Conservation (phyloP, 1,140 invertebrate species). For the Lanistes nyassanus region DNA sequence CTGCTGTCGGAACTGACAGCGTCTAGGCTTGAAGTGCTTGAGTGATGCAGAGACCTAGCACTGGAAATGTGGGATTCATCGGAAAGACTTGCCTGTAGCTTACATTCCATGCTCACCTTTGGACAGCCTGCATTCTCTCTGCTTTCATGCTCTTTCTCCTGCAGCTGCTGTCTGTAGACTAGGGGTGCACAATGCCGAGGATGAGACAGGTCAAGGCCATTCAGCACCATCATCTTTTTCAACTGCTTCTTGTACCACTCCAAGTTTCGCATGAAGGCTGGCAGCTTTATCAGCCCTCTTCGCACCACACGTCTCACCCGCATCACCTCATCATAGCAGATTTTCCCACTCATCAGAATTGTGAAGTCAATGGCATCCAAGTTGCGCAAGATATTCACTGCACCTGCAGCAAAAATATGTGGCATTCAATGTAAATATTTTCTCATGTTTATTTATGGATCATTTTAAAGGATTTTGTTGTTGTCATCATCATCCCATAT, state of each 20-base stretch:
- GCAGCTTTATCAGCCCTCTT: slow-evolving; percentile 54
- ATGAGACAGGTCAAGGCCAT: slow-evolving; percentile 52
- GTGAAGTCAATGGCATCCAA: slow-evolving; percentile 64
- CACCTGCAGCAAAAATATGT: slow-evolving; percentile 48
- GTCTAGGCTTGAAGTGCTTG: not conserved
- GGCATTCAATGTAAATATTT: not conserved
- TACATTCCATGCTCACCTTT: slow-evolving; percentile 44
- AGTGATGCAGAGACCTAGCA: not conserved
- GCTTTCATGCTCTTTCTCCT: slow-evolving; percentile 34
- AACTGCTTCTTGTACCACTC: slow-evolving; percentile 56
- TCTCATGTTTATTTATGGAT: too few relatives aligned
- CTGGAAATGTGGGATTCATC: not conserved
- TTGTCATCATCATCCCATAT: too few relatives aligned
- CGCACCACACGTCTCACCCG: slow-evolving; percentile 59
- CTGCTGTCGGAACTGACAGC: not conserved
- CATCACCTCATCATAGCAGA: slow-evolving; percentile 61
- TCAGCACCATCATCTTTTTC: slow-evolving; percentile 55
- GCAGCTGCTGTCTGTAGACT: slow-evolving; percentile 45
- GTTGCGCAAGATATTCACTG: slow-evolving; percentile 63
- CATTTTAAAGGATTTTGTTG: too few relatives aligned
- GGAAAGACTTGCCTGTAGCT: not conserved
- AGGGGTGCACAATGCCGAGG: slow-evolving; percentile 38
- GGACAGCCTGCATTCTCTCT: slow-evolving; percentile 23
- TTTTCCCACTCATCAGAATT: slow-evolving; percentile 62
- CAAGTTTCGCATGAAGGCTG: slow-evolving; percentile 62